A percentile compares a stretch with the other conserved stretches of the same genome.
Evolutionary conservation across 2,888 invertebrate species (phyloP).

Genomic region (Tetragonisca angustula): DNA sequence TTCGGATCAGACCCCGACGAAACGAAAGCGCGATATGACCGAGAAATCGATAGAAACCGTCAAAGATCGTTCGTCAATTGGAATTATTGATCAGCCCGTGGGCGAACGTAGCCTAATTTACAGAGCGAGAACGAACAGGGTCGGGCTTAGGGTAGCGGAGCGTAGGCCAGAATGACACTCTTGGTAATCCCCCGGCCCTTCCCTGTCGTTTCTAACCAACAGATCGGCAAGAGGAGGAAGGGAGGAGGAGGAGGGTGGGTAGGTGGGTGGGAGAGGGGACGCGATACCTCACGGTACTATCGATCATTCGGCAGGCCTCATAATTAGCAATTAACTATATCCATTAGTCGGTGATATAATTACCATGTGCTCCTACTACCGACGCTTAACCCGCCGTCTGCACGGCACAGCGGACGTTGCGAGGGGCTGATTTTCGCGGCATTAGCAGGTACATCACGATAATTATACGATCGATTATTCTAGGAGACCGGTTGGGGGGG

Average conservation of each 20-base stretch:
- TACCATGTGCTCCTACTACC: conserved; percentile 82
- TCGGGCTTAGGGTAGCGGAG: conserved; percentile 56
- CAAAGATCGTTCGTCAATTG: conserved; percentile 73
- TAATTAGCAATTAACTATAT: conserved; percentile 84
- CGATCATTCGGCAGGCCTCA: conserved; percentile 84
- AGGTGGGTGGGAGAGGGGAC: conserved; percentile 44
- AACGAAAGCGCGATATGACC: conserved; percentile 7
- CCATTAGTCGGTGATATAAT: conserved; percentile 84
- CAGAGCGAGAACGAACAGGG: conserved; percentile 53
- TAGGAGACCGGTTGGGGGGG: conserved; percentile 56
- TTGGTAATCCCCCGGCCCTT: conserved; percentile 74
- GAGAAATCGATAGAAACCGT: conserved; percentile 18
- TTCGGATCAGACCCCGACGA: background rate
- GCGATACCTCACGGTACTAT: conserved; percentile 81
- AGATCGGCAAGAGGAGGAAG: conserved; percentile 51
- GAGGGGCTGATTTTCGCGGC: conserved; percentile 77
- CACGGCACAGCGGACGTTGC: conserved; percentile 70
- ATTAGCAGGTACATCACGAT: conserved; percentile 80
- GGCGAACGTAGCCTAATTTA: conserved; percentile 74
- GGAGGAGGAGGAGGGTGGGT: background rate
- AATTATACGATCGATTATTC: conserved; percentile 82
- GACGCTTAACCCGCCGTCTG: conserved; percentile 76
- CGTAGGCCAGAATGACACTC: conserved; percentile 79
- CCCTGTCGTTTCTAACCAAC: conserved; percentile 68
- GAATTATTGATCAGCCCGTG: conserved; percentile 76